Evolutionary conservation across 2,888 invertebrate species (phyloP).

Genomic region (Alitta virens): DNA sequence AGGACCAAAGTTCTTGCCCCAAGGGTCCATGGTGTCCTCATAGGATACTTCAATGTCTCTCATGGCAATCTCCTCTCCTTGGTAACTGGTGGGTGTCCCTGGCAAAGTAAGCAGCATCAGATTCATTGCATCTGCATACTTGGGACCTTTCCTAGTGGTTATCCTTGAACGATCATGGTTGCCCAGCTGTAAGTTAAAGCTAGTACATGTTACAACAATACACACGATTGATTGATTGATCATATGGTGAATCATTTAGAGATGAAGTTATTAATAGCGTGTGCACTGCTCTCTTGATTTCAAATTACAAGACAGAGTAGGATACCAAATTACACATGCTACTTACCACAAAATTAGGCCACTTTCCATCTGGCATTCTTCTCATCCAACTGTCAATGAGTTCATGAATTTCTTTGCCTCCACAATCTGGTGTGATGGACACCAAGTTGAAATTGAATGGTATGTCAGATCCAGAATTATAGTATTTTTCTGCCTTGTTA

Average conservation of each 20-base stretch:
- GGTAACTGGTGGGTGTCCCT: slow-evolving; percentile 82
- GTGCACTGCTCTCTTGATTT: too few species aligned
- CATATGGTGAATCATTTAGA: too few species aligned
- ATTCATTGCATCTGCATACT: slow-evolving; percentile 71
- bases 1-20: slow-evolving; percentile 32
- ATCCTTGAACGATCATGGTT: slow-evolving; percentile 49
- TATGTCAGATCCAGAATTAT: slow-evolving; percentile 32
- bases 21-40: slow-evolving; percentile 40
- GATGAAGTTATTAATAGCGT: too few species aligned
- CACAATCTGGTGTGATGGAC: slow-evolving; percentile 24
- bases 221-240: too few species aligned
- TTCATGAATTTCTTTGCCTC: slow-evolving; percentile 30
- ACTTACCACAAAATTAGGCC: slow-evolving; percentile 59
- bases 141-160: slow-evolving; percentile 64
- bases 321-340: too few species aligned
- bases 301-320: too few species aligned
- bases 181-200: slow-evolving; percentile 33
- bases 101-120: slow-evolving; percentile 81
- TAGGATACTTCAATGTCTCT: slow-evolving; percentile 58
- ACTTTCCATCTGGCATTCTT: slow-evolving; percentile 26
- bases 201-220: too few species aligned
- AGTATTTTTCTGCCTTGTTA: slow-evolving; percentile 36
- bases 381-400: slow-evolving; percentile 26
- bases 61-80: slow-evolving; percentile 87
- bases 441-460: slow-evolving; percentile 28